Conservation (phyloP, 2,113 vertebrate genomes). For the Procavia capensis region DNA sequence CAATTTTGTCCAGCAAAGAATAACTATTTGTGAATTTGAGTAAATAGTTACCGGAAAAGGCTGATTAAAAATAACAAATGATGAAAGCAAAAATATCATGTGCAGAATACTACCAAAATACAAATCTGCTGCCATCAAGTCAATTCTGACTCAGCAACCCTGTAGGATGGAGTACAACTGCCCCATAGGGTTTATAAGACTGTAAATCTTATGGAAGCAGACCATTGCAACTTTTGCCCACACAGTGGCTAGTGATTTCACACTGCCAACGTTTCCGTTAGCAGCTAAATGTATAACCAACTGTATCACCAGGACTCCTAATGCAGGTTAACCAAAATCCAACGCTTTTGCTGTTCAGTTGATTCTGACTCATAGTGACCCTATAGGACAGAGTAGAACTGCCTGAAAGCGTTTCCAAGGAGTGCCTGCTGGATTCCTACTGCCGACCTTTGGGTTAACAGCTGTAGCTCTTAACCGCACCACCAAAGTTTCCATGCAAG, state of each 20-base stretch:
- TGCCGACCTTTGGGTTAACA: not conserved
- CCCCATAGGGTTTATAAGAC: not conserved
- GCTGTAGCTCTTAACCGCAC: not conserved
- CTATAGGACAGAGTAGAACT: too few relatives aligned
- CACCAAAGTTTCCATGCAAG: not conserved
- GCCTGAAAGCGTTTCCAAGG: too few relatives aligned
- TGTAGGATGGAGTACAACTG: not conserved
- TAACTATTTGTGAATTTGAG: not conserved
- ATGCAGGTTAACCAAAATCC: too few relatives aligned
- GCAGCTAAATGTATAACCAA: too few relatives aligned
- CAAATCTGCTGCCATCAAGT: too few relatives aligned
- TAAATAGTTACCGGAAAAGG: not conserved
- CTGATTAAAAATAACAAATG: not conserved
- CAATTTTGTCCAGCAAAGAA: not conserved
- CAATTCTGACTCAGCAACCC: too few relatives aligned
- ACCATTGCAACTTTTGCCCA: not conserved
- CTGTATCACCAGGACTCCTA: too few relatives aligned
- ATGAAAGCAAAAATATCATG: not conserved
- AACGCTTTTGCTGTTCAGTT: too few relatives aligned
- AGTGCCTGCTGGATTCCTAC: not conserved
- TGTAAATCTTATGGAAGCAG: not conserved
- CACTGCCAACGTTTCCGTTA: not conserved
- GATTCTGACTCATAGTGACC: too few relatives aligned
- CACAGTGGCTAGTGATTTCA: not conserved
- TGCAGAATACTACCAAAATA: too few relatives aligned